Evolutionary conservation across 2,888 invertebrate species (phyloP), one percentile per base, ranked within the genome.

Genomic region (Automeris io): DNA sequence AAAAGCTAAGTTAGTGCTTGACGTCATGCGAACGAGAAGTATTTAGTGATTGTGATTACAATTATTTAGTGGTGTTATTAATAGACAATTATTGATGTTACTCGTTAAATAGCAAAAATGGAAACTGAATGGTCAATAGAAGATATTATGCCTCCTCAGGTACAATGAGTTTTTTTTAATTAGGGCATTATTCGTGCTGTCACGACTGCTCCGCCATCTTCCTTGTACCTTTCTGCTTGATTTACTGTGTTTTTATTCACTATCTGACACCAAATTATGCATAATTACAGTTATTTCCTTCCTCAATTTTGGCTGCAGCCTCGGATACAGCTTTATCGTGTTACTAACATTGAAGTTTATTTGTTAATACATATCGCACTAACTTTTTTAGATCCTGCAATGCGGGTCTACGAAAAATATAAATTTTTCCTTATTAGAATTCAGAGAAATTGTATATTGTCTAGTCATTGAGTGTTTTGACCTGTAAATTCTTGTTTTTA

Each of bases 111-210:
- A 92, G 90, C 91, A 88, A 93, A 93, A 91, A 95, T 95, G 95
- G 95, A 95, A 91, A 95, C 94, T 87, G 95, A 95, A 90, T 93
- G 93, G 90, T 91, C 93, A 85, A 92, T 93, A 88, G 94, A 94
- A 88, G 95, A 95, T 47, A 76, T 78, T 47, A 72, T 79, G 66
- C 76, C 80, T 54, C 80, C 81, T 42, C 83, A 86, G 85, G 86
- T 86, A 75, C 43, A 51, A 26, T 42, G 44, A 40, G 41, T 61
- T 77, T 16, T 66, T 46, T 57, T 57, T 58, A 83, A 74, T 61
- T 82, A 58, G 85, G 70, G 58, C 82, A 80, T 50, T 54, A 54
- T 58, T 59, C 66, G 53, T 77, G 76, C 68, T 79, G 78, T 77
- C 83, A 81, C 69, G 76, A 66, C 59, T 55, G 49, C 57, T 70